phyloP scores from a whole-genome alignment of 2,113 vertebrate genomes.

The Corynorhinus townsendii region DNA sequence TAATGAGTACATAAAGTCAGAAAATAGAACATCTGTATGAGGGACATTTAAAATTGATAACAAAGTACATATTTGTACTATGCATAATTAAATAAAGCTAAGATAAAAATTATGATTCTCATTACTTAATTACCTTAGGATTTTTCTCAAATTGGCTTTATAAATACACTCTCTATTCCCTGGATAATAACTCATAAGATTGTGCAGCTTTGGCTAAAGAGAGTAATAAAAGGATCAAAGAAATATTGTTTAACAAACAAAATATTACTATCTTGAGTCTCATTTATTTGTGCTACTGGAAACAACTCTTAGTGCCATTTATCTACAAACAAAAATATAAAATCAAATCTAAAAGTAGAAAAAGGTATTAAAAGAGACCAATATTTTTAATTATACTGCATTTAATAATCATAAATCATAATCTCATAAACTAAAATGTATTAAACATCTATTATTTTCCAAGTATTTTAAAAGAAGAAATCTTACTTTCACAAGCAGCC shows the following conservation, averaged over 20 bases:
- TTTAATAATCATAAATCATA: not conserved
- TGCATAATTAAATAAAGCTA: not conserved
- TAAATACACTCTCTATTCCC: not conserved
- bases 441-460: not conserved
- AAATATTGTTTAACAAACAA: not conserved
- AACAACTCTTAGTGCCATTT: not conserved
- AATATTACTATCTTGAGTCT: not conserved
- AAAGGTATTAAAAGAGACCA: not conserved
- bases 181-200: not conserved
- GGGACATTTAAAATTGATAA: not conserved
- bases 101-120: not conserved
- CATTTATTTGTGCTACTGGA: not conserved
- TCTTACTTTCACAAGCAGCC: not conserved
- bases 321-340: not conserved
- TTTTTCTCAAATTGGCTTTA: constrained; percentile 11
- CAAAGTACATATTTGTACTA: not conserved
- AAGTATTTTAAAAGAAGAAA: not conserved
- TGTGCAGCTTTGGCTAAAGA: not conserved
- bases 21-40: not conserved
- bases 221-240: not conserved
- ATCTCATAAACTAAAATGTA: not conserved
- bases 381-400: not conserved
- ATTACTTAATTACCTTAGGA: constrained; percentile 13
- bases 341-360: not conserved
- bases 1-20: not conserved